These are phyloP conservation scores for Pterostichus niger DNA, from an alignment of 2,888 invertebrate species.

Conservation along the genomic window DNA sequence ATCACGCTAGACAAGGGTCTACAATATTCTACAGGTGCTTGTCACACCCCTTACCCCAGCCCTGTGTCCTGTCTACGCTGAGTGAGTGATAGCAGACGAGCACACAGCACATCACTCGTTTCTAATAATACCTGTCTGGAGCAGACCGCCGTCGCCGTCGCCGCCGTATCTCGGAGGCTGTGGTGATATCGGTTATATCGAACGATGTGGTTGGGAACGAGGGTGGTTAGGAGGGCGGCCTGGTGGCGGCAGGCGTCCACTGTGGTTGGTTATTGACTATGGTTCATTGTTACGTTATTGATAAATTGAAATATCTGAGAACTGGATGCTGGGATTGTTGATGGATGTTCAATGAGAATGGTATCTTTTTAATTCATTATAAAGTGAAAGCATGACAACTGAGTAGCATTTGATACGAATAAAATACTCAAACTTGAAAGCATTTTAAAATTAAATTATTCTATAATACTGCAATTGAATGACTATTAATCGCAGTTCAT, in stretches of 20 bases:
- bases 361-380: too few species aligned
- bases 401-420: too few species aligned
- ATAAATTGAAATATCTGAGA: too few species aligned
- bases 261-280: neutral
- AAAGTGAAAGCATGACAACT: too few species aligned
- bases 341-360: too few species aligned
- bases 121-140: conserved; percentile 37
- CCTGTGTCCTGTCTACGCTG: neutral
- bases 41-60: neutral
- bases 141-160: neutral
- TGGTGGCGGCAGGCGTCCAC: neutral
- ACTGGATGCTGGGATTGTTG: too few species aligned
- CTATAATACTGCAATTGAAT: too few species aligned
- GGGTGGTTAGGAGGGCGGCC: neutral
- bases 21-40: conserved; percentile 6
- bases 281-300: neutral
- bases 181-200: conserved; percentile 16
- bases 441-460: too few species aligned
- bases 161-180: conserved; percentile 1
- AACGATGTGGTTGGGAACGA: neutral
- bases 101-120: conserved; percentile 9
- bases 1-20: too few species aligned
- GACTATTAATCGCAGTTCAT: too few species aligned
- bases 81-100: conserved; percentile 9
- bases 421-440: too few species aligned